Percentiles rank a stretch among this genome's conserved stretches.
Evolutionary conservation across 92 coral and sea anemone genomes (phyloP).

Genomic region (Bergia sp.): DNA sequence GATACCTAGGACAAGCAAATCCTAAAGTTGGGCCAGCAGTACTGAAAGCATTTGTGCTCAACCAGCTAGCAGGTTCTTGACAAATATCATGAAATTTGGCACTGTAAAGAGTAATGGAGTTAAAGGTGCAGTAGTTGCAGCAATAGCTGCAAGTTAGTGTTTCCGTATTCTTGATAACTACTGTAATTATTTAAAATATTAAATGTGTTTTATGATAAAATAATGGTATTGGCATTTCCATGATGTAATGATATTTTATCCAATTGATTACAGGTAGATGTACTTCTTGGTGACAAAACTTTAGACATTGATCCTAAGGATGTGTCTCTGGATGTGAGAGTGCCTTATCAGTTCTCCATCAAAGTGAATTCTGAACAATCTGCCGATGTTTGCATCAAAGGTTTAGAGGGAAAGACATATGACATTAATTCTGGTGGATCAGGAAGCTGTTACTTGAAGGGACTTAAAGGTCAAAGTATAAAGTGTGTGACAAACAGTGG

Average conservation of each 20-base stretch:
- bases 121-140: no score
- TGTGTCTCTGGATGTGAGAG: conserved; percentile 59
- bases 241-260: neutral
- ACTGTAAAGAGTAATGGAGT: no score
- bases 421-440: conserved; percentile 54
- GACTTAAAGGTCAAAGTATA: conserved; percentile 68
- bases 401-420: conserved; percentile 72
- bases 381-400: conserved; percentile 64
- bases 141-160: no score
- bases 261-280: neutral
- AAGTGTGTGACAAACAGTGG: conserved; percentile 63
- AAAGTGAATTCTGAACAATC: conserved; percentile 55
- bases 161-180: no score
- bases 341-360: conserved; percentile 68
- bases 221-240: neutral
- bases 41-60: no score
- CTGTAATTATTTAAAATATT: no score
- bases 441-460: conserved; percentile 65
- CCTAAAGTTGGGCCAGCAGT: no score
- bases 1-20: no score
- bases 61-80: no score
- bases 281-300: neutral
- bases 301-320: conserved; percentile 62
- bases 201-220: no score
- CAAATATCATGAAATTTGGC: no score